A percentile compares a stretch with the other conserved stretches of the same genome.
Conservation (phyloP, 2,113 vertebrate species). For the Lepisosteus oculatus region DNA sequence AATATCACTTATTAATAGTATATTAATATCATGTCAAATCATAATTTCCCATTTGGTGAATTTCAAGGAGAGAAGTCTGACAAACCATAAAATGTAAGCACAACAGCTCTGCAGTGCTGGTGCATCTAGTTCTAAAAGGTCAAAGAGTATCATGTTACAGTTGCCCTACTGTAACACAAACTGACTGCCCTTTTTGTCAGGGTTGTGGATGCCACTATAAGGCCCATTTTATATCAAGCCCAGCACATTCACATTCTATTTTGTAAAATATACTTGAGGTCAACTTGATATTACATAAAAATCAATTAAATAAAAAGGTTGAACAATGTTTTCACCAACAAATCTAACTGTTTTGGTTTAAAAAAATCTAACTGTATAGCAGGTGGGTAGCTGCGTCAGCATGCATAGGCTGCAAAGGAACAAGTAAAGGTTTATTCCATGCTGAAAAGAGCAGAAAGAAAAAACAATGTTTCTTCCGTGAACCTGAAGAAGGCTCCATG, state of each 20-base stretch:
- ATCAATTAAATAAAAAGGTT: too few species aligned
- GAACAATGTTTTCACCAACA: slow-evolving; percentile 1
- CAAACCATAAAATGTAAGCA: background rate
- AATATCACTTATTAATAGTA: too few species aligned
- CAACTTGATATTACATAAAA: too few species aligned
- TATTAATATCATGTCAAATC: too few species aligned
- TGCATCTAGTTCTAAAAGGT: slow-evolving; percentile 45
- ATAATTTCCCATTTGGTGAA: background rate
- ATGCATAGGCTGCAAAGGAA: too few species aligned
- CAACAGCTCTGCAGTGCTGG: background rate
- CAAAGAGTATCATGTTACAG: slow-evolving; percentile 29
- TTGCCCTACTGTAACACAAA: slow-evolving; percentile 51
- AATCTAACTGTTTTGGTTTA: slow-evolving; percentile 17
- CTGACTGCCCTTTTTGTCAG: slow-evolving; percentile 54
- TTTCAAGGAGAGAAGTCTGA: background rate
- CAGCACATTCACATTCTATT: slow-evolving; percentile 1
- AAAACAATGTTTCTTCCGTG: too few species aligned
- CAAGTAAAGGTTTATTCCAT: too few species aligned
- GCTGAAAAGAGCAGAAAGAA: too few species aligned
- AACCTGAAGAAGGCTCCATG: too few species aligned
- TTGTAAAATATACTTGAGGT: too few species aligned
- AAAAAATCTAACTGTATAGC: background rate
- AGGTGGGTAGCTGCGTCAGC: too few species aligned
- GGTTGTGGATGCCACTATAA: slow-evolving; percentile 51
- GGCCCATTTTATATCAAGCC: slow-evolving; percentile 21